Conservation (phyloP, 2,888 invertebrate species). For the Lasioglossum leucozonium region DNA sequence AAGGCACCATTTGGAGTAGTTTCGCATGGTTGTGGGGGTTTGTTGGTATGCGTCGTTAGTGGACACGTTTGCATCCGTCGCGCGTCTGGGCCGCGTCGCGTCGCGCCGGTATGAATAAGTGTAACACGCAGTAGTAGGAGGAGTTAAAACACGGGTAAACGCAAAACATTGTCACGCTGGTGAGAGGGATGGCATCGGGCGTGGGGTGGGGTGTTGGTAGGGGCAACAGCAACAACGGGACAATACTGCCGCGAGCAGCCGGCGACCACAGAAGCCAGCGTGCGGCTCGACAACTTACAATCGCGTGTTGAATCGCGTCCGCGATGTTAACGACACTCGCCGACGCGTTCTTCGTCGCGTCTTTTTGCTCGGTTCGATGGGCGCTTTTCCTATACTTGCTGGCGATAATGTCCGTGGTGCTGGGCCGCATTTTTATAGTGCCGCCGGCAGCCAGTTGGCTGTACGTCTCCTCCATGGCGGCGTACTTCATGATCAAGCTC, state of each 20-base stretch:
- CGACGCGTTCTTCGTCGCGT: constrained; percentile 55
- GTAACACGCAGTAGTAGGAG: background rate
- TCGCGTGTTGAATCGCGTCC: constrained; percentile 66
- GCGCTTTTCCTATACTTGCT: constrained; percentile 80
- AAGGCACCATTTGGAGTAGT: background rate
- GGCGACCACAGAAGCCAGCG: constrained; percentile 25
- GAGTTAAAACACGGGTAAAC: constrained; percentile 16
- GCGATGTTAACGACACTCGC: constrained; percentile 62
- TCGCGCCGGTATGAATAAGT: background rate
- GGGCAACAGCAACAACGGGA: constrained; percentile 47
- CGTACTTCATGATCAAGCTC: constrained; percentile 92
- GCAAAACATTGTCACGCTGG: constrained; percentile 1
- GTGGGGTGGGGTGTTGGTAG: background rate
- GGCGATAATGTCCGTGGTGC: constrained; percentile 81
- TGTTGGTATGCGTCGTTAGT: constrained; percentile 25
- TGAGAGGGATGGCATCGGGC: background rate
- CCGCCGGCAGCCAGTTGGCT: constrained; percentile 85
- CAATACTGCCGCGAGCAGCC: constrained; percentile 41
- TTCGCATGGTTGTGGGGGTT: background rate
- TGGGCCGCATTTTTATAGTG: constrained; percentile 68
- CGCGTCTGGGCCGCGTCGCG: constrained; percentile 4
- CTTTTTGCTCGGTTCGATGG: constrained; percentile 50
- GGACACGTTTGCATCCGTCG: background rate
- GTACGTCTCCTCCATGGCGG: constrained; percentile 91
- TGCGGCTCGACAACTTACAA: constrained; percentile 74